Conservation (phyloP, 2,888 invertebrate genomes). For the Mimumesa dahlbomi region DNA sequence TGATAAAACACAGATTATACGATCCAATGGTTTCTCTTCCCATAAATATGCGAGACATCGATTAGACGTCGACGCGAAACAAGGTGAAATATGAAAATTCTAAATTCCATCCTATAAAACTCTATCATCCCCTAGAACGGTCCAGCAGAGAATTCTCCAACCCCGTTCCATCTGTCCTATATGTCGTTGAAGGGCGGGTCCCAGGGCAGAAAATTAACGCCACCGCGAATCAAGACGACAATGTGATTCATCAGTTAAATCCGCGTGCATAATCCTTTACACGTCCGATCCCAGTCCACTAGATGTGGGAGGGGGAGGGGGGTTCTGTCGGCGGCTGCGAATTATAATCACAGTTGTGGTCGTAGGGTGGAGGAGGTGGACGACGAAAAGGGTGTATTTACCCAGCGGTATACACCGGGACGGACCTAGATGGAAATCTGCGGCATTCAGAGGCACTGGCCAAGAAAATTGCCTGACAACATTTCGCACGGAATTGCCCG, state of each 20-base stretch:
- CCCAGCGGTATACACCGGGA: constrained; percentile 64
- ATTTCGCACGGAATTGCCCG: constrained; percentile 77
- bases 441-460: constrained; percentile 80
- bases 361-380: constrained; percentile 52
- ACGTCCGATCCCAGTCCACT: constrained; percentile 69
- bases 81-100: no score
- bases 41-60: no score
- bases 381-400: constrained; percentile 71
- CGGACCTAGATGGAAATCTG: constrained; percentile 79
- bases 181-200: constrained; percentile 7
- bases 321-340: constrained; percentile 72
- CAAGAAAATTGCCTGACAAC: constrained; percentile 81
- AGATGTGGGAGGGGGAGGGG: constrained; percentile 45
- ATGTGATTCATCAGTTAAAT: constrained; percentile 81
- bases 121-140: no score
- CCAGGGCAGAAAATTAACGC: constrained; percentile 77
- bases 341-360: constrained; percentile 81
- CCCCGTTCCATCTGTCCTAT: no score
- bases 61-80: no score
- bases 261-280: constrained; percentile 81
- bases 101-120: no score
- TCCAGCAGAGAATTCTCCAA: no score
- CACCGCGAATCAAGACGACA: constrained; percentile 80
- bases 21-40: no score
- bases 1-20: no score